Percentiles rank a stretch among this genome's conserved stretches.
Evolutionary conservation across 1,140 invertebrate genomes (phyloP).

Genomic region (Steinernema khuongi): DNA sequence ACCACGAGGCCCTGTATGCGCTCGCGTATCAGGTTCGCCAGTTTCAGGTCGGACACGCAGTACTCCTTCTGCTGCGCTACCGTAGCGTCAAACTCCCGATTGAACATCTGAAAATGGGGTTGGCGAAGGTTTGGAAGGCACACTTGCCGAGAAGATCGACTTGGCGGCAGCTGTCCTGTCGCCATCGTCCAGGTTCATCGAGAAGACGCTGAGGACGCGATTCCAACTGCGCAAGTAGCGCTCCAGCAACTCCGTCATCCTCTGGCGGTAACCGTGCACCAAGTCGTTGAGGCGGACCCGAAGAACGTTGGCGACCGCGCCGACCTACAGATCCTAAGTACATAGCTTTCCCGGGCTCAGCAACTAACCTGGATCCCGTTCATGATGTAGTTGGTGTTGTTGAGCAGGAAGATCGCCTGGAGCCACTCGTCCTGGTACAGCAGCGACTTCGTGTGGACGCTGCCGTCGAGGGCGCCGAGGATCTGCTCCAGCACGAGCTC

Average conservation of each 20-base stretch:
- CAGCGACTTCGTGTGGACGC: conserved; percentile 22
- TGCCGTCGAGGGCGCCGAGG: conserved; percentile 30
- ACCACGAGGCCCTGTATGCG: neutral
- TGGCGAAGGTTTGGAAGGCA: neutral
- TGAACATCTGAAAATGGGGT: conserved; percentile 24
- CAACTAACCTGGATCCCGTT: neutral
- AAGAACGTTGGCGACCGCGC: conserved; percentile 26
- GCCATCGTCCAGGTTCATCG: conserved; percentile 16
- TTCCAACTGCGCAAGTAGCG: conserved; percentile 30
- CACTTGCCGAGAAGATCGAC: conserved; percentile 18
- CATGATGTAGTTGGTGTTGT: conserved; percentile 33
- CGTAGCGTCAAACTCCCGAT: conserved; percentile 28
- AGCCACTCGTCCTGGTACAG: conserved; percentile 30
- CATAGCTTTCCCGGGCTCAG: too few species aligned
- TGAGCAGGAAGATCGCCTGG: conserved; percentile 28
- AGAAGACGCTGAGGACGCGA: conserved; percentile 12
- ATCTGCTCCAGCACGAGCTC: conserved; percentile 19
- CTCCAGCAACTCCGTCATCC: conserved; percentile 30
- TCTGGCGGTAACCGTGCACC: conserved; percentile 22
- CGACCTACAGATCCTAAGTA: too few species aligned
- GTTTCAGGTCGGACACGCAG: conserved; percentile 28
- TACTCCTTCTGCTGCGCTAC: conserved; percentile 25
- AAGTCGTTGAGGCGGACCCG: conserved; percentile 25
- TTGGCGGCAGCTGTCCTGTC: conserved; percentile 11
- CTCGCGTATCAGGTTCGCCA: conserved; percentile 14